Conservation (phyloP, 2,797 vertebrate genomes). For the Peromyscus melanophrys region DNA sequence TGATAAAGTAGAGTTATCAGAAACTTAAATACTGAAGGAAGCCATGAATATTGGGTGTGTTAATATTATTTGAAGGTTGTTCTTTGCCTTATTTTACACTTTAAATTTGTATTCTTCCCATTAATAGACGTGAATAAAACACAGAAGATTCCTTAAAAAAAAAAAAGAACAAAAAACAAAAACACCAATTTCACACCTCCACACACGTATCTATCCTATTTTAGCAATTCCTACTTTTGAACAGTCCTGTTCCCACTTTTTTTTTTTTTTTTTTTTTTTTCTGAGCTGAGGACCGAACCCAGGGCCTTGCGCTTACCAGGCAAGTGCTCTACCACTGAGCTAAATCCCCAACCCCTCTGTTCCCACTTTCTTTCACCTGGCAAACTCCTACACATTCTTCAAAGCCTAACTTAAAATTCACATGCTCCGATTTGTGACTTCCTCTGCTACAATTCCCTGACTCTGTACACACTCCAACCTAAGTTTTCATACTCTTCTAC, state of each 20-base stretch:
- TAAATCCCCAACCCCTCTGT: too few relatives aligned
- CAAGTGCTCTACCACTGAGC: too few relatives aligned
- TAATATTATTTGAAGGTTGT: not conserved
- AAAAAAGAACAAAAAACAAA: not conserved
- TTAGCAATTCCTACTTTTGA: not conserved
- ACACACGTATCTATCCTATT: not conserved
- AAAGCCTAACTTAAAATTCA: not conserved
- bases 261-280: too few relatives aligned
- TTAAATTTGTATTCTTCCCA: not conserved
- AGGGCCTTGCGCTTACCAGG: too few relatives aligned
- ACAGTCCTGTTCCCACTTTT: not conserved
- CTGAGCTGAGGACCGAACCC: too few relatives aligned
- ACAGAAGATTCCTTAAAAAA: not conserved
- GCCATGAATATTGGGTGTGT: not conserved
- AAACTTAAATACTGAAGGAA: slow-evolving; percentile 48
- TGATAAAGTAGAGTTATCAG: not conserved
- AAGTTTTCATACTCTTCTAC: not conserved
- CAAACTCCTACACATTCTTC: not conserved
- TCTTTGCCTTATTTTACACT: slow-evolving; percentile 25
- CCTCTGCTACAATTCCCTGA: not conserved
- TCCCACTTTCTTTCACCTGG: not conserved
- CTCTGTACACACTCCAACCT: not conserved
- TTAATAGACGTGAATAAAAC: not conserved
- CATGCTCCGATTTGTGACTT: not conserved
- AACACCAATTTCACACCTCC: not conserved